phyloP scores from a whole-genome alignment of 2,888 invertebrate species.

The Luperina nickerlii region DNA sequence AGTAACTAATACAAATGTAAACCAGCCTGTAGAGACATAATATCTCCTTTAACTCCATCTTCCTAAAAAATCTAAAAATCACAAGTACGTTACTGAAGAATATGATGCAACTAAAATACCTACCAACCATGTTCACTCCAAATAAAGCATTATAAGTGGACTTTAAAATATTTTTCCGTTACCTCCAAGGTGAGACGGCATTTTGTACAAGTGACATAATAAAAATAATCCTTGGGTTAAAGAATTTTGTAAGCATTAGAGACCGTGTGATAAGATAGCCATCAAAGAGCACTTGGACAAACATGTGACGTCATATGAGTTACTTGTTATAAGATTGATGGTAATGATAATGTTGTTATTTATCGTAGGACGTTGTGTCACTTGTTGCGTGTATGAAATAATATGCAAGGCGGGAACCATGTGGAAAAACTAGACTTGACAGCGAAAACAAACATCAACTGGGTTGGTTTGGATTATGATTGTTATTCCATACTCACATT shows the following conservation, averaged over 20 bases:
- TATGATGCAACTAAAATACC: neutral
- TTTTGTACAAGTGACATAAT: conserved; percentile 61
- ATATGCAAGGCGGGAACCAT: neutral
- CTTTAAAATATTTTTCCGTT: conserved; percentile 28
- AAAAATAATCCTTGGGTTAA: conserved; percentile 58
- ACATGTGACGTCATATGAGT: conserved; percentile 72
- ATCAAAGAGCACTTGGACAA: conserved; percentile 73
- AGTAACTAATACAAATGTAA: neutral
- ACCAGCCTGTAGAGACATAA: neutral
- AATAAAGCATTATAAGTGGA: neutral
- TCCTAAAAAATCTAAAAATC: neutral
- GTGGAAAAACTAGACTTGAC: no score
- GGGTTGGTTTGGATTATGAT: no score
- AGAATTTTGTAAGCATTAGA: conserved; percentile 68
- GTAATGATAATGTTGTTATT: conserved; percentile 20
- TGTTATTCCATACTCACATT: no score
- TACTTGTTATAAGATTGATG: conserved; percentile 20
- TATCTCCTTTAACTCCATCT: neutral
- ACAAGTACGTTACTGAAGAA: neutral
- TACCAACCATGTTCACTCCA: conserved; percentile 8
- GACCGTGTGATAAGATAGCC: conserved; percentile 73
- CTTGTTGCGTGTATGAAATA: neutral
- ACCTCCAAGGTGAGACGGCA: conserved; percentile 51
- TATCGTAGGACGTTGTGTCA: neutral
- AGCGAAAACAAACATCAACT: no score